phyloP scores from a whole-genome alignment of 1,140 invertebrate genomes.

The Meloidogyne floridensis region DNA sequence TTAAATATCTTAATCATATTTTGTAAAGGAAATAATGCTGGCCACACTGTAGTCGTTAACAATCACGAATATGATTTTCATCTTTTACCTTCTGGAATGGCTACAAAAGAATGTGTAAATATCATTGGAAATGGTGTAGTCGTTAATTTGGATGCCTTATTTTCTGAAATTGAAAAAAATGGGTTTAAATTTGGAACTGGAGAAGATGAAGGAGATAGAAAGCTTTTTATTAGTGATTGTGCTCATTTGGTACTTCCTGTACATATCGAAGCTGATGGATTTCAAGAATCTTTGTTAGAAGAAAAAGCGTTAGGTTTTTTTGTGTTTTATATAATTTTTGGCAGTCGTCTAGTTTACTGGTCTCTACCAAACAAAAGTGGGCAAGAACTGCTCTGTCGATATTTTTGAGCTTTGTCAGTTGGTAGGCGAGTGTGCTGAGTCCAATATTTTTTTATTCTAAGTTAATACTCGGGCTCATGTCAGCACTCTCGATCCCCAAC shows the following conservation, averaged over 20 bases:
- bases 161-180: conserved; percentile 91
- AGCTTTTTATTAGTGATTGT: conserved; percentile 89
- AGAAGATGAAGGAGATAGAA: conserved; percentile 80
- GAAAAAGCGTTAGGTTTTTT: conserved; percentile 72
- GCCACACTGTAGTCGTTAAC: conserved; percentile 95
- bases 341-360: too few species aligned
- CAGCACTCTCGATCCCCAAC: too few species aligned
- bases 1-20: too few species aligned
- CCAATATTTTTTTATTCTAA: too few species aligned
- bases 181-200: conserved; percentile 36
- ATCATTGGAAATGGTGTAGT: conserved; percentile 99
- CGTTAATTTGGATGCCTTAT: conserved; percentile 89
- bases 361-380: too few species aligned
- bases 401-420: too few species aligned
- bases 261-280: conserved; percentile 83
- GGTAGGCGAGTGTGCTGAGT: too few species aligned
- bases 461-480: too few species aligned
- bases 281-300: conserved; percentile 82
- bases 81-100: conserved; percentile 92
- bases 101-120: conserved; percentile 85
- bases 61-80: conserved; percentile 94
- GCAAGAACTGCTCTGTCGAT: too few species aligned
- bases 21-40: conserved; percentile 86
- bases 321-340: neutral
- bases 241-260: conserved; percentile 78